Evolutionary conservation across 1,140 invertebrate species (phyloP).

Genomic region (Carposina sasakii): DNA sequence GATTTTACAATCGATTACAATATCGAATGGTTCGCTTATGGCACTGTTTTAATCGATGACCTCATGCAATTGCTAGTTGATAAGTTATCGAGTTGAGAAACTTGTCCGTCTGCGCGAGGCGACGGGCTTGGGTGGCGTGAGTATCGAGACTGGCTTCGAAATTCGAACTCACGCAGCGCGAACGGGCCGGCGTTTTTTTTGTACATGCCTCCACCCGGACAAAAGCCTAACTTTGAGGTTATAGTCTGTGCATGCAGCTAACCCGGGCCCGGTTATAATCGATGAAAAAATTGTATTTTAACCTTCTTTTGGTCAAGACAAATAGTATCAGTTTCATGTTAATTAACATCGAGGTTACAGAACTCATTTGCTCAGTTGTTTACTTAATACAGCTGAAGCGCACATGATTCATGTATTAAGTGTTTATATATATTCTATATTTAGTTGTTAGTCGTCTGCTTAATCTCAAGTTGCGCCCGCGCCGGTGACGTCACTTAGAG

Average conservation of each 20-base stretch:
- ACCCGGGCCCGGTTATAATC: conserved; percentile 5
- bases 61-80: conserved; percentile 64
- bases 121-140: conserved; percentile 37
- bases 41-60: conserved; percentile 66
- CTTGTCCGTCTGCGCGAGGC: conserved; percentile 29
- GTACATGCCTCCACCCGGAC: too few species aligned
- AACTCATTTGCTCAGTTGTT: conserved; percentile 25
- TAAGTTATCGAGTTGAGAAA: conserved; percentile 52
- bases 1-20: not conserved
- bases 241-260: conserved; percentile 38
- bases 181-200: conserved; percentile 41
- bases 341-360: too few species aligned
- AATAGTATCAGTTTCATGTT: too few species aligned
- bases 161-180: conserved; percentile 15
- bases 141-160: conserved; percentile 44
- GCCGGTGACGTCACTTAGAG: conserved; percentile 45
- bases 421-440: conserved; percentile 64
- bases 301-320: too few species aligned
- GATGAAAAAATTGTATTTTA: too few species aligned
- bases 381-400: conserved; percentile 39
- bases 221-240: conserved; percentile 44
- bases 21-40: conserved; percentile 12
- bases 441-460: conserved; percentile 43
- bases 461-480: conserved; percentile 44
- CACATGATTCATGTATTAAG: conserved; percentile 50